Conservation (phyloP, 2,888 invertebrate species). For the Lasius platythorax region DNA sequence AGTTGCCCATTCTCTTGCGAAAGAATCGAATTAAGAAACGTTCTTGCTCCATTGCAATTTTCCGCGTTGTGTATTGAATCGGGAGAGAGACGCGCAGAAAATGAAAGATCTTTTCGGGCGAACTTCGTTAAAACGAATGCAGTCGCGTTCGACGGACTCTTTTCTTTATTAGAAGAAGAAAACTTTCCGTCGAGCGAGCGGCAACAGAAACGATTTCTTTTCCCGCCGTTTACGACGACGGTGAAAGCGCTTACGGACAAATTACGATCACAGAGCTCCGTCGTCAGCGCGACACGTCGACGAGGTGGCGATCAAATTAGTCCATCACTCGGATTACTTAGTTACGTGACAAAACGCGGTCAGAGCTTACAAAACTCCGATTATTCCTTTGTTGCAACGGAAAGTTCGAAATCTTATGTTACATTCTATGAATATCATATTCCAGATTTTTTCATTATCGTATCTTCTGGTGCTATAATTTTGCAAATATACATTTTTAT, state of each 20-base stretch:
- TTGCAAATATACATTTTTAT: not conserved
- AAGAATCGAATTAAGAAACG: conserved; percentile 39
- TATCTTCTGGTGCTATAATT: not conserved
- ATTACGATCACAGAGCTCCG: conserved; percentile 66
- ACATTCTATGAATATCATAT: not conserved
- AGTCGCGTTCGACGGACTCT: not conserved
- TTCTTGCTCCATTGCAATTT: conserved; percentile 30
- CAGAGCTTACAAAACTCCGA: not conserved
- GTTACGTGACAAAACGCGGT: conserved; percentile 5
- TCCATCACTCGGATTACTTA: conserved; percentile 28
- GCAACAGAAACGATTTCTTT: conserved; percentile 23
- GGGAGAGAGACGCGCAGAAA: not conserved
- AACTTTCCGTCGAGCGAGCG: conserved; percentile 29
- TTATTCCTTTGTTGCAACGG: not conserved
- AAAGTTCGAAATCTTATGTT: not conserved
- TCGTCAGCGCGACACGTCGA: conserved; percentile 19
- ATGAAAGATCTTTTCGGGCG: conserved; percentile 15
- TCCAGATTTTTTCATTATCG: not conserved
- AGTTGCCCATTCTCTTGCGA: not conserved
- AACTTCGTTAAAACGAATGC: conserved; percentile 49
- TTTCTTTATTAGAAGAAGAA: conserved; percentile 52
- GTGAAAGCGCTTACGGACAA: conserved; percentile 67
- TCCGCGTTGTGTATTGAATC: conserved; percentile 36
- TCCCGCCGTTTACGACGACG: conserved; percentile 53
- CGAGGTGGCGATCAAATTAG: conserved; percentile 42